These are phyloP conservation scores for Pocillopora meandrina DNA, from an alignment of 92 coral and sea anemone genomes.

Conservation along the genomic window DNA sequence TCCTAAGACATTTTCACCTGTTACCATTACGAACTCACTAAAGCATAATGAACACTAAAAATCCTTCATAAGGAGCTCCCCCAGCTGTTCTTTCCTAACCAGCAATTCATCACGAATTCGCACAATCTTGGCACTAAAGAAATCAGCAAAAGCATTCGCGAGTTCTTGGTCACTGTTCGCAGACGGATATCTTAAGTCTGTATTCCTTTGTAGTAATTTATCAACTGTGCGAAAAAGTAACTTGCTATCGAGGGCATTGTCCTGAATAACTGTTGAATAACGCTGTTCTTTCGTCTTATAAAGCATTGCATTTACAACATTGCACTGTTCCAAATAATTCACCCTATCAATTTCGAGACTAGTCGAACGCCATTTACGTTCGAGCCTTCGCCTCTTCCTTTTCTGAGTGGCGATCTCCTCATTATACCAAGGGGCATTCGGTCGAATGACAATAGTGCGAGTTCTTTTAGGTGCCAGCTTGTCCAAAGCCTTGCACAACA, in stretches of 20 bases:
- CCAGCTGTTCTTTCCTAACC: no score
- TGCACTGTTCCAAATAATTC: slow-evolving; percentile 27
- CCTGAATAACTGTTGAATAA: slow-evolving; percentile 36
- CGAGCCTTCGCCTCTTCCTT: slow-evolving; percentile 9
- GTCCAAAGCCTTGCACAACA: slow-evolving; percentile 18
- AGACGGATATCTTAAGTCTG: neutral
- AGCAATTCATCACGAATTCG: neutral
- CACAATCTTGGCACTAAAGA: neutral
- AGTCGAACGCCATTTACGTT: slow-evolving; percentile 54
- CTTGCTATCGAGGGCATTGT: slow-evolving; percentile 26
- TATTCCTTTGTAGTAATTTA: slow-evolving; percentile 5
- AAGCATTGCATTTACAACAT: slow-evolving; percentile 34
- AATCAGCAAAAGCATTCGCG: slow-evolving; percentile 16
- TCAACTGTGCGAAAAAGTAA: slow-evolving; percentile 29
- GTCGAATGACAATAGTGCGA: slow-evolving; percentile 32
- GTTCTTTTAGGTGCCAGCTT: slow-evolving; percentile 39
- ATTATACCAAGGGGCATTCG: slow-evolving; percentile 50
- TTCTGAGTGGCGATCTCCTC: slow-evolving; percentile 31
- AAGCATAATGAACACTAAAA: no score
- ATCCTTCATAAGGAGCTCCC: no score
- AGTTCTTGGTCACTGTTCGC: slow-evolving; percentile 11
- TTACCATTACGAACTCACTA: no score
- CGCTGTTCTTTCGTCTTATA: neutral
- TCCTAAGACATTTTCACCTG: no score
- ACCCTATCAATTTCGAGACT: slow-evolving; percentile 11